phyloP scores from a whole-genome alignment of 1,140 invertebrate genomes.

The Drosophila repleta region DNA sequence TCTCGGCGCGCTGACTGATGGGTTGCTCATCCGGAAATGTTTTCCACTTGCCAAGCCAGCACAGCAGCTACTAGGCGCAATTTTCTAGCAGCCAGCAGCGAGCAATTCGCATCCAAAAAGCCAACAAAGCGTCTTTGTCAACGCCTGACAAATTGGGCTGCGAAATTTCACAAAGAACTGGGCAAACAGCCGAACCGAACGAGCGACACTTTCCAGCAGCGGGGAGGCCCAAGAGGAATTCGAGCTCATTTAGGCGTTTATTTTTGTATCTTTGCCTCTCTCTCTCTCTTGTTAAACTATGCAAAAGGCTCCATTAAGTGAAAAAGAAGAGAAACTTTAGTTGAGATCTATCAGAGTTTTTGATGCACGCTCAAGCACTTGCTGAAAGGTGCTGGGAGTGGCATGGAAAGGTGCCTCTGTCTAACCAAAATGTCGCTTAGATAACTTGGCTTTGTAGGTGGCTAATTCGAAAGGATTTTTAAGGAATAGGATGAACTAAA shows the following conservation, averaged over 20 bases:
- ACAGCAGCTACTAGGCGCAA: constrained; percentile 9
- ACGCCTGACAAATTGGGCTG: constrained; percentile 72
- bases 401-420: too few relatives aligned
- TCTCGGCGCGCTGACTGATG: constrained; percentile 69
- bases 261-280: constrained; percentile 13
- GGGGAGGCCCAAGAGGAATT: background rate
- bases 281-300: constrained; percentile 11
- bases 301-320: background rate
- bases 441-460: too few relatives aligned
- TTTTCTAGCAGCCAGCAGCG: constrained; percentile 26
- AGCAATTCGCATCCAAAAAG: constrained; percentile 17
- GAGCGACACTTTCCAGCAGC: background rate
- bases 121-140: constrained; percentile 75
- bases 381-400: too few relatives aligned
- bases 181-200: constrained; percentile 2
- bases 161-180: constrained; percentile 51
- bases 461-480: too few relatives aligned
- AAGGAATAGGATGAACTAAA: too few relatives aligned
- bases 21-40: constrained; percentile 80
- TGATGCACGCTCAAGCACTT: too few relatives aligned
- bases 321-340: background rate
- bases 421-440: too few relatives aligned
- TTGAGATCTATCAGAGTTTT: too few relatives aligned
- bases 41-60: constrained; percentile 40
- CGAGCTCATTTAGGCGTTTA: constrained; percentile 6